phyloP scores from a whole-genome alignment of 64 coral and sea anemone genomes.

The Porites lutea region DNA sequence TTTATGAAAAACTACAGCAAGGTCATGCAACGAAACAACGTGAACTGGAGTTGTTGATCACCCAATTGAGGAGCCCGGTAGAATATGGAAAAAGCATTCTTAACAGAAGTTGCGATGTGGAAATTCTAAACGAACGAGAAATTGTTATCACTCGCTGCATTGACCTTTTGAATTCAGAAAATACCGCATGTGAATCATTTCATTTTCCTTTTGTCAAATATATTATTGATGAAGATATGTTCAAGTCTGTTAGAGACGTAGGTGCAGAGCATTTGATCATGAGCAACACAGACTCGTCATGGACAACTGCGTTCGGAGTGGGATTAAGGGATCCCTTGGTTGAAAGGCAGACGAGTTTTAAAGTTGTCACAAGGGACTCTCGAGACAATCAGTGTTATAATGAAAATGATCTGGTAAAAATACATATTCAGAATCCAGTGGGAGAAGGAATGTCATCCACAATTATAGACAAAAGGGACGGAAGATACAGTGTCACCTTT shows the following conservation, averaged over 20 bases:
- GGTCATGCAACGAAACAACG: background rate
- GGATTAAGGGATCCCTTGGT: background rate
- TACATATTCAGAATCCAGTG: background rate
- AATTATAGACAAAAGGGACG: background rate
- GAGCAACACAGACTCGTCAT: background rate
- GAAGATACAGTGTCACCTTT: background rate
- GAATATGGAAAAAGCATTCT: background rate
- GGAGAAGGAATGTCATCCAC: background rate
- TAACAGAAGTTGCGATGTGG: background rate
- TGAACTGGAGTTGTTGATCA: background rate
- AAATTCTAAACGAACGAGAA: background rate
- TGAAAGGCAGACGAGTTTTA: background rate
- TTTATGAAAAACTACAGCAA: background rate
- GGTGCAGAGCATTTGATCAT: background rate
- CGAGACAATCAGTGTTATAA: conserved; percentile 4
- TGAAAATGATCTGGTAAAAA: conserved; percentile 7
- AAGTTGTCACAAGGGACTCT: conserved; percentile 23
- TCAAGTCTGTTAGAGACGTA: background rate
- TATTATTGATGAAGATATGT: background rate
- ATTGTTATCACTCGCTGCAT: background rate
- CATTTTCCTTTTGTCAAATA: background rate
- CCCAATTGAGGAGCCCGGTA: background rate
- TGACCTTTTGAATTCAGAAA: conserved; percentile 7
- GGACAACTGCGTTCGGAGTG: background rate
- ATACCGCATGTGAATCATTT: background rate